These are phyloP conservation scores for Ahaetulla prasina DNA, from an alignment of 2,113 vertebrate species.

Conservation along the genomic window DNA sequence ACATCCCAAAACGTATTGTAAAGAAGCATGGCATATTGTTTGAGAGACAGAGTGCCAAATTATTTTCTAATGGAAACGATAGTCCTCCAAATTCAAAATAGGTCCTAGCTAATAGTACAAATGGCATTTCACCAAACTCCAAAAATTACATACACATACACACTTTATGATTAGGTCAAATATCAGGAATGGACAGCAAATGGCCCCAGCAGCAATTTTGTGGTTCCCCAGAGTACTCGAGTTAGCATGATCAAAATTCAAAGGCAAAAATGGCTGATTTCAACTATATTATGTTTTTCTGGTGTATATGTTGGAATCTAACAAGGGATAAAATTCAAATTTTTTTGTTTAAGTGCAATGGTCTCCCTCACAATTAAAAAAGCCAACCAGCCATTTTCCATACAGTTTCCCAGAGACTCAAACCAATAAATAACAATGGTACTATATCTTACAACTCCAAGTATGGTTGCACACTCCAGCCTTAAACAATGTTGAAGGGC, in stretches of 20 bases:
- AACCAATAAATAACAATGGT: background rate
- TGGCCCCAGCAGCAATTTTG: background rate
- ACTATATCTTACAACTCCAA: background rate
- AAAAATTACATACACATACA: background rate
- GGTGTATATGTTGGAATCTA: background rate
- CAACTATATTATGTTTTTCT: background rate
- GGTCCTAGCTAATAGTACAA: background rate
- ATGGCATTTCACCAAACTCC: background rate
- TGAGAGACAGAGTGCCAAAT: background rate
- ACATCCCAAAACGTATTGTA: background rate
- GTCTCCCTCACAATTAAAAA: background rate
- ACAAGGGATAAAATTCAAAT: background rate
- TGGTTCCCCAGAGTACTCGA: background rate
- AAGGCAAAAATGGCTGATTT: background rate
- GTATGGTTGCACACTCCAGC: background rate
- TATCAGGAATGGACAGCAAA: background rate
- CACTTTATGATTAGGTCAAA: background rate
- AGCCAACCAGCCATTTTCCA: background rate
- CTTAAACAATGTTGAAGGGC: background rate
- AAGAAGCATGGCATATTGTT: background rate
- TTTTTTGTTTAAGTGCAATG: background rate
- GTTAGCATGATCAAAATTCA: background rate
- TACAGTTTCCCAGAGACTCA: background rate
- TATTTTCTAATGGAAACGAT: background rate
- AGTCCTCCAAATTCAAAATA: background rate